Base-by-base conservation (phyloP, 2,888 invertebrate species). In the Erynnis tages region DNA sequence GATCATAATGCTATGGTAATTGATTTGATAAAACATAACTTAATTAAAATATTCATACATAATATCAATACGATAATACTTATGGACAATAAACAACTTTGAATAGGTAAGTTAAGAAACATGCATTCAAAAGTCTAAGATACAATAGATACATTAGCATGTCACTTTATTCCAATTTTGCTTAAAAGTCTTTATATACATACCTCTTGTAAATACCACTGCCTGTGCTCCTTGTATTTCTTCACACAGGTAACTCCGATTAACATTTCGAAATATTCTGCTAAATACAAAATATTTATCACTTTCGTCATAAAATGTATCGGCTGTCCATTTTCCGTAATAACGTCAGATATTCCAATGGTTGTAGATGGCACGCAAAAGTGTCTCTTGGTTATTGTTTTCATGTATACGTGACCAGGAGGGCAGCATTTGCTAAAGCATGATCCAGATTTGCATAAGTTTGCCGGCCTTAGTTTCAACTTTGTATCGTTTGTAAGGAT, bases 401-500 rank as follows among this genome's bases (percentile, higher is more conserved):
- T 55, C 47, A 35, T 37, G 19, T 37, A 57, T 49, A 63, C 59
- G 64, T 66, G 66, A 0, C 63, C 67, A n/a, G 60, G 30, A 0
- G 73, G 70, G 27, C 79, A 79, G 54, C 80, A 80, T 54, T 79
- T 79, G 11, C 66, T 66, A 0, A 79, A 35, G 61, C 73, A 79
- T 4, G 54, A 59, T 11, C 32, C 54, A n/a, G 40, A 54, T 8
- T 45, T 37, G 57, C 54, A 62, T 8, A 48, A 35, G 14, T 30
- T 55, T 16, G 34, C 25, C 52, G 49, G 48, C 53, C 50, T 50
- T 45, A 58, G 35, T 38, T 53, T 57, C 56, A 61, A 57, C 50
- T 60, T 59, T 8, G 34, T 49, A 52, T 30, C 37, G n/a, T 52
- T 43, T 32, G 45, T 52, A 48, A 13, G 2, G 10, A 37, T 19